Evolutionary conservation across 2,888 invertebrate genomes (phyloP), one percentile per base, ranked within the genome.

Genomic region (Atherix ibis): DNA sequence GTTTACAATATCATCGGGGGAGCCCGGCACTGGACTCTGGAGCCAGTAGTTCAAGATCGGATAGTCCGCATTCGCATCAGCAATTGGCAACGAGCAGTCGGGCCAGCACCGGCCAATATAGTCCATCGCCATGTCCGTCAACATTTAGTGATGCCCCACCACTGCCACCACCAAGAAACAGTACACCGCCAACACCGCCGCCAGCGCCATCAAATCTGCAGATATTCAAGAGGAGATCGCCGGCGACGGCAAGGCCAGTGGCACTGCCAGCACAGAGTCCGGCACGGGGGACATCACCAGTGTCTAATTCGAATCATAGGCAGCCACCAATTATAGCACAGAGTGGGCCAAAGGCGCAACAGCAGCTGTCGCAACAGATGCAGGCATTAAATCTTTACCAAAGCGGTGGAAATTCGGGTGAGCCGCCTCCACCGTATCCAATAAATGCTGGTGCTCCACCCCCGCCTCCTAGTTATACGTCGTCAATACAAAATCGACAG

Each of bases 1-100:
- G 39, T 25, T 41, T 52, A 15, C 52, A 56, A 40, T 58, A 56
- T 46, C 74, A 79, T 46, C 71, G 85, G 40, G 81, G 83, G 32
- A 87, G 87, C 54, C 88, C 89, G 6, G 85, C 85, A 14, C 64
- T 87, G 39, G 87, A 87, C 53, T 84, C 83, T 35, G 87, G 85
- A 13, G 85, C 85, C 10, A 85, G 85, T 31, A 84, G 84, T 52
- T 85, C 85, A 28, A 70, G 88, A 35, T 89, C 89, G 5, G 89
- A 89, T 54, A 87, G 85, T 56, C 88, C 87, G 12, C 74, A 87
- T 43, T 64, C 67, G 29, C 70, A 80, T 50, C 71, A 75, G 29
- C 77, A 78, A 46, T 64, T 80, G 32, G 54, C 55, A 33, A 54
- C 56, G 44, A 66, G 66, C 46, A 64, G 65, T 44, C 52, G 59